Percentiles rank a stretch among this genome's conserved stretches.
Evolutionary conservation across 2,888 invertebrate genomes (phyloP).

Genomic region (Microdon myrmicae): DNA sequence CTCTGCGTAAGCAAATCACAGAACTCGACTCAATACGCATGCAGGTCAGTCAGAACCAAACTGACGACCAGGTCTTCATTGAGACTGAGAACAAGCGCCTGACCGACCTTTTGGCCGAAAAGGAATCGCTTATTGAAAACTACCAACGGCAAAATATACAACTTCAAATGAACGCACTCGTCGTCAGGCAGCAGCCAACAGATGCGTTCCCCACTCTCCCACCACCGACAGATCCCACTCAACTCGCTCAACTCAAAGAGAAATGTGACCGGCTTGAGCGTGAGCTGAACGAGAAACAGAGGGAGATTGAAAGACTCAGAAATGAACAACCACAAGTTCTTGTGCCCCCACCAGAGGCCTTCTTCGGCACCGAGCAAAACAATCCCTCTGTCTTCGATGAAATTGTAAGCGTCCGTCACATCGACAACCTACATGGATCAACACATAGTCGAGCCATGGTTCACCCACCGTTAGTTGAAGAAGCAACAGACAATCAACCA

Average conservation of each 20-base stretch:
- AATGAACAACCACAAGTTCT: slow-evolving; percentile 37
- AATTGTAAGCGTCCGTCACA: slow-evolving; percentile 57
- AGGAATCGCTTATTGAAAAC: slow-evolving; percentile 68
- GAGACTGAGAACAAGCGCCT: slow-evolving; percentile 72
- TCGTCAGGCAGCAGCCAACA: slow-evolving; percentile 29
- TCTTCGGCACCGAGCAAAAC: slow-evolving; percentile 58
- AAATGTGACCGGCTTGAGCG: slow-evolving; percentile 51
- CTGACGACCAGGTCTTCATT: slow-evolving; percentile 66
- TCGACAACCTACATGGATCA: slow-evolving; percentile 32
- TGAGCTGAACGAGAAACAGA: slow-evolving; percentile 51
- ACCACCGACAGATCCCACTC: slow-evolving; percentile 39
- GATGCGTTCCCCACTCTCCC: slow-evolving; percentile 35
- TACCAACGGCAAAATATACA: slow-evolving; percentile 64
- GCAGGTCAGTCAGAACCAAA: slow-evolving; percentile 66
- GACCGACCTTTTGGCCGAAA: slow-evolving; percentile 68
- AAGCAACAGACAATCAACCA: slow-evolving; percentile 59
- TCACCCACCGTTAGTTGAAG: slow-evolving; percentile 3
- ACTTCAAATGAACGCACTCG: slow-evolving; percentile 57
- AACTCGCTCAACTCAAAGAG: slow-evolving; percentile 37
- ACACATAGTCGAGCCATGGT: slow-evolving; percentile 1
- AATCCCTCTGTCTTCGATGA: slow-evolving; percentile 63
- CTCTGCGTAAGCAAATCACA: slow-evolving; percentile 61
- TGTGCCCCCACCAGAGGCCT: slow-evolving; percentile 59
- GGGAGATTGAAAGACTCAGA: slow-evolving; percentile 54
- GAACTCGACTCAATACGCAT: slow-evolving; percentile 63